phyloP scores from a whole-genome alignment of 2,888 invertebrate genomes.

The Andrena praecox region DNA sequence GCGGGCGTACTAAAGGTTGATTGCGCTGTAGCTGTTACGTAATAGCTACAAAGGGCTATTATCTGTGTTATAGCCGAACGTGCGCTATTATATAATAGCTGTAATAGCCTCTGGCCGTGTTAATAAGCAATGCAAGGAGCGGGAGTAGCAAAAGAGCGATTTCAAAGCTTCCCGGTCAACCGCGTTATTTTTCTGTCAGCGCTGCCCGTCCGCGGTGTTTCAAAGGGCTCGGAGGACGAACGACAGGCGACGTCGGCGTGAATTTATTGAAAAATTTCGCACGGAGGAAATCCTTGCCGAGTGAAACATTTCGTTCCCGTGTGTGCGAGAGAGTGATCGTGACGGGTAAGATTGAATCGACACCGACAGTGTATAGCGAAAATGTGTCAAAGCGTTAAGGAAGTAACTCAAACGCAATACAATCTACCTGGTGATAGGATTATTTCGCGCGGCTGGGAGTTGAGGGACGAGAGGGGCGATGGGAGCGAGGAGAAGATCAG shows the following conservation, averaged over 20 bases:
- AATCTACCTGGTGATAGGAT: conserved; percentile 73
- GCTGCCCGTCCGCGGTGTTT: conserved; percentile 32
- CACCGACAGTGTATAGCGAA: conserved; percentile 18
- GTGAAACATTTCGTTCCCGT: conserved; percentile 28
- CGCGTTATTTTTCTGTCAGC: conserved; percentile 49
- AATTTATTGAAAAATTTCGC: conserved; percentile 26
- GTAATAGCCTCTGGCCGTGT: conserved; percentile 35
- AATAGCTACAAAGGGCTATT: conserved; percentile 45
- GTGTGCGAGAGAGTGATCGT: conserved; percentile 24
- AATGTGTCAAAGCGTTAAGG: conserved; percentile 67
- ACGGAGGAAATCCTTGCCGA: conserved; percentile 37
- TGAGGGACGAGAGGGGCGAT: conserved; percentile 6
- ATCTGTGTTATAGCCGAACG: conserved; percentile 27
- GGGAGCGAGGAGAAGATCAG: conserved; percentile 24
- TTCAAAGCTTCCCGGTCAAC: conserved; percentile 33
- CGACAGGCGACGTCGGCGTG: conserved; percentile 10
- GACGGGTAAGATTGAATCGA: conserved; percentile 24
- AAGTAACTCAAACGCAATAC: conserved; percentile 81
- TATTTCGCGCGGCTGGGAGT: conserved; percentile 49
- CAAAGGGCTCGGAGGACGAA: conserved; percentile 4
- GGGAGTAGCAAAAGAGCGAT: conserved; percentile 6
- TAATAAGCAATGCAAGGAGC: conserved; percentile 26
- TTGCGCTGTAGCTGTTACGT: conserved; percentile 50
- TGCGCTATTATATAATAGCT: conserved; percentile 45
- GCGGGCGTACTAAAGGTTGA: conserved; percentile 39